Evolutionary conservation across 2,113 vertebrate genomes (phyloP), one percentile per base, ranked within the genome.

Genomic region (Amphiprion ocellaris): DNA sequence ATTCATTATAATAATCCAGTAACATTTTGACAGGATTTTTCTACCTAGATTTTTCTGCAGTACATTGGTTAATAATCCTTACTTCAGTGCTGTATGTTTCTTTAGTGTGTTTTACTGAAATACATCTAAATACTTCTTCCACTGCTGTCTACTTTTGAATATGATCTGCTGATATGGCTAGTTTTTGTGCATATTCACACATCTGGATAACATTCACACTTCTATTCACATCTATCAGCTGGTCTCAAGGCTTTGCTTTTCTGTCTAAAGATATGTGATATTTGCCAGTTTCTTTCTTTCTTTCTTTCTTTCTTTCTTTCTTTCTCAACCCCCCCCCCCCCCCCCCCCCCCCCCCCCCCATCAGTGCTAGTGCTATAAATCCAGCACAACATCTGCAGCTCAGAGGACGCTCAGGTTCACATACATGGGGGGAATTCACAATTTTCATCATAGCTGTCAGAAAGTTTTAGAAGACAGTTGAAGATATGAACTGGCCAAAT

Each of bases 391-490:
- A 69, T 81, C 65, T 61, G 37, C 62, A 52, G 49, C 77, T 74
- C 73, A 78, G 61, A 74, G 56, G 59, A 62, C 53, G 54, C 26
- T n/a, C n/a, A 54, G 24, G 61, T 24, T 68, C 55, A 74, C 21
- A 39, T 10, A 46, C 16, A 26, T 16, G 53, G 17, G 58, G 2
- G 44, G 52, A 74, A 23, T 60, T 58, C 17, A 59, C 52, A 67
- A 55, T 49, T 58, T 53, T 70, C 60, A 46, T 21, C 63, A 19
- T 52, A 59, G 56, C 67, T 63, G 50, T 67, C 62, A 73, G 49
- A 78, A 69, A 69, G 63, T 74, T 83, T 83, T 52, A 74, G 62
- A 68, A 44, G 68, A 62, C 28, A 67, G 69, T 16, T 5, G 54
- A 63, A 15, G 12, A 37, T 53, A 46, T 16, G 14, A 52, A 55